Evolutionary conservation across 2,797 vertebrate species (phyloP).

Genomic region (Mycteria americana): DNA sequence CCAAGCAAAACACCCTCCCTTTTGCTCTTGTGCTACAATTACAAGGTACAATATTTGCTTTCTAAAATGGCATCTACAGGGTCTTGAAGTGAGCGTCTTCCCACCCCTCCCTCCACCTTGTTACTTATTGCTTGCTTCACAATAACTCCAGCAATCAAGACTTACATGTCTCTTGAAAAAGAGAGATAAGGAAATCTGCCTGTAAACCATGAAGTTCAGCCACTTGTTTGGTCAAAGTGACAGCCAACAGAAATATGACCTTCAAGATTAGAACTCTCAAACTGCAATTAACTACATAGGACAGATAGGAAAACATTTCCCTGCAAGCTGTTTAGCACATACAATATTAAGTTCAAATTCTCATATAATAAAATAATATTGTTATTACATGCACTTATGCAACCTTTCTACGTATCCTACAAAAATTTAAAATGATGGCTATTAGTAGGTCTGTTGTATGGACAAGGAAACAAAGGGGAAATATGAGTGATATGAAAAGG

Average conservation of each 20-base stretch:
- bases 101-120: neutral
- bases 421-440: neutral
- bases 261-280: slow-evolving; percentile 9
- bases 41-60: neutral
- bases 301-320: neutral
- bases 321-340: neutral
- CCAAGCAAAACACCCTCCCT: neutral
- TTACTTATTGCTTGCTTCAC: neutral
- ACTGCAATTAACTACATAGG: neutral
- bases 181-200: slow-evolving; percentile 52
- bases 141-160: neutral
- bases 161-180: neutral
- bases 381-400: neutral
- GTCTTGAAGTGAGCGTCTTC: neutral
- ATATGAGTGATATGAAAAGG: neutral
- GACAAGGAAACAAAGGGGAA: neutral
- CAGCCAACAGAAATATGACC: slow-evolving; percentile 20
- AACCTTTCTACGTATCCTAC: neutral
- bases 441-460: neutral
- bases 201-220: slow-evolving; percentile 49
- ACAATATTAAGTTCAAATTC: neutral
- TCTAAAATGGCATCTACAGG: neutral
- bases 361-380: neutral
- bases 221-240: slow-evolving; percentile 29
- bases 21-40: neutral